Percentiles rank a stretch among this genome's conserved stretches.
phyloP scores from a whole-genome alignment of 2,797 vertebrate species.

The Champsocephalus esox region DNA sequence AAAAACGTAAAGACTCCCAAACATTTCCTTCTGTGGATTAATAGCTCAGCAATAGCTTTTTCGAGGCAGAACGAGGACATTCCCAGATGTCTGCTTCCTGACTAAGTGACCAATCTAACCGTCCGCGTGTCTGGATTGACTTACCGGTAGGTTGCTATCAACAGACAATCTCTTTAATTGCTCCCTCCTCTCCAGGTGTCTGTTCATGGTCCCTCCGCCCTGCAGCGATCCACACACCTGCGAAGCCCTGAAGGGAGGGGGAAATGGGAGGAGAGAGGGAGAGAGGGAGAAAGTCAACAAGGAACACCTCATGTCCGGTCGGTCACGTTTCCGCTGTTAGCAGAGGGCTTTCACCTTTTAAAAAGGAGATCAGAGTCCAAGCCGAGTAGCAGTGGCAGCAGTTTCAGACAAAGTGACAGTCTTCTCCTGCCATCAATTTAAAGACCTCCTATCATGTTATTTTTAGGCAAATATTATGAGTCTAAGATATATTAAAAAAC shows the following conservation, averaged over 20 bases:
- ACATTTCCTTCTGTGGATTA: neutral
- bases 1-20: neutral
- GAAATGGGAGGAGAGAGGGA: constrained; percentile 38
- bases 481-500: too few species aligned
- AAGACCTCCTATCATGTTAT: too few species aligned
- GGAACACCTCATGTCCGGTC: constrained; percentile 40
- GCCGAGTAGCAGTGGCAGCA: neutral
- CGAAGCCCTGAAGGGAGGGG: constrained; percentile 66
- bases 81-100: constrained; percentile 13
- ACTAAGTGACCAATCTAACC: constrained; percentile 7
- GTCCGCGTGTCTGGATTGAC: constrained; percentile 56
- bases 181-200: constrained; percentile 84
- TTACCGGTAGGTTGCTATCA: constrained; percentile 89
- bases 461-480: too few species aligned
- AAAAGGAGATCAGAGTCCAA: constrained; percentile 64
- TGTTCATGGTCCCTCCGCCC: constrained; percentile 82
- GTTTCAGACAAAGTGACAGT: neutral
- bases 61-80: constrained; percentile 8
- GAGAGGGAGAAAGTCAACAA: constrained; percentile 64
- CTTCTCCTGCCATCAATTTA: neutral
- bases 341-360: constrained; percentile 49
- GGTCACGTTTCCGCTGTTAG: constrained; percentile 38
- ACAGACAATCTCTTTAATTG: constrained; percentile 87
- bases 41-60: neutral
- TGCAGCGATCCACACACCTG: constrained; percentile 77